phyloP scores from a whole-genome alignment of 2,888 invertebrate genomes.

The Hydrotaea diabolus region DNA sequence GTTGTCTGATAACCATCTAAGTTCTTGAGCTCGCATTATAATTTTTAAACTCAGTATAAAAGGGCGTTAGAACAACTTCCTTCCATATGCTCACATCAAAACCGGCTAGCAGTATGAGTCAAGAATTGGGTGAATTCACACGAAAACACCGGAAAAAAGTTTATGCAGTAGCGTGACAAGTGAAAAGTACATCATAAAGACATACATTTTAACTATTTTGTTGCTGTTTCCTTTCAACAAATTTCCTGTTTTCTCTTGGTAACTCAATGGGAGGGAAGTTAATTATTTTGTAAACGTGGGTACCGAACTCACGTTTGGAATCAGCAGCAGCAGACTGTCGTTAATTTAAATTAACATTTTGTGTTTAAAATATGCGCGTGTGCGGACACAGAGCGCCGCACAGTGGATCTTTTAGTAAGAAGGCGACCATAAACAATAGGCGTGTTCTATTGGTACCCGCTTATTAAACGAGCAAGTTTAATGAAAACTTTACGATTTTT shows the following conservation, averaged over 20 bases:
- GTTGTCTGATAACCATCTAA: no score
- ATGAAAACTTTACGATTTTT: no score
- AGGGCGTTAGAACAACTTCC: neutral
- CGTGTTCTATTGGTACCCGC: no score
- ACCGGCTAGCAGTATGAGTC: neutral
- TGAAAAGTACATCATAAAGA: neutral
- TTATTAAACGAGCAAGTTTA: no score
- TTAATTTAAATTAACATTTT: neutral
- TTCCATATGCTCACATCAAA: neutral
- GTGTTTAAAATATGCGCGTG: conserved; percentile 3
- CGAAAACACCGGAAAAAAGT: neutral
- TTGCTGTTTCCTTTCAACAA: neutral
- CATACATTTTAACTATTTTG: neutral
- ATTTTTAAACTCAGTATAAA: neutral
- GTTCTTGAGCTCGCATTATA: no score
- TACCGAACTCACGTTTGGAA: neutral
- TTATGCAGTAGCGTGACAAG: neutral
- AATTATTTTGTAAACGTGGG: neutral
- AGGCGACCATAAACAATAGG: no score
- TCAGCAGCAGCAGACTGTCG: neutral
- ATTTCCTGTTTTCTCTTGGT: neutral
- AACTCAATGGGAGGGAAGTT: neutral
- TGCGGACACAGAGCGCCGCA: neutral
- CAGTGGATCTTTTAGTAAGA: neutral
- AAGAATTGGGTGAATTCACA: neutral